Evolutionary conservation across 2,113 vertebrate genomes (phyloP).

Genomic region (Cyprinodon variegatus): DNA sequence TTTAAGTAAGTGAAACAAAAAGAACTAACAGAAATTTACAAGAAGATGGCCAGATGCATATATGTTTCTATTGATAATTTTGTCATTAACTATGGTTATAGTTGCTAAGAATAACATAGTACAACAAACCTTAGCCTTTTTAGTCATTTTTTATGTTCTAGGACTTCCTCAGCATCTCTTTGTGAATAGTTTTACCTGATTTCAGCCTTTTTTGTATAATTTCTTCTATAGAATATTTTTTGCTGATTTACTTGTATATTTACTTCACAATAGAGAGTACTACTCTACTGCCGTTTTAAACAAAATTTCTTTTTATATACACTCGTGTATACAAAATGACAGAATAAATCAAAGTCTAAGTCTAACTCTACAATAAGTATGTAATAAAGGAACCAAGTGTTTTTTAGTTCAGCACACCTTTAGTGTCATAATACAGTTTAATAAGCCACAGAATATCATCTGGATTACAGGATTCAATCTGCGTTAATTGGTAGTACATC

Average conservation of each 20-base stretch:
- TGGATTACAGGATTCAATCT: neutral
- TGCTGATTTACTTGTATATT: neutral
- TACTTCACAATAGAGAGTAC: too few species aligned
- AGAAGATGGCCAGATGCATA: neutral
- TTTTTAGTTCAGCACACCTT: neutral
- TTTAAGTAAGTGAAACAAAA: neutral
- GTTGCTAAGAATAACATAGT: neutral
- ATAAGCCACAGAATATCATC: neutral
- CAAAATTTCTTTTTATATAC: too few species aligned
- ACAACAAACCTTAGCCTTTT: neutral
- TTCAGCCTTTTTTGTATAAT: neutral
- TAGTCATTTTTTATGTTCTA: neutral
- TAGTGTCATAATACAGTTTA: neutral
- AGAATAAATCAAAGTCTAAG: too few species aligned
- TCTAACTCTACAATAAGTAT: too few species aligned
- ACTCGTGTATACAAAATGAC: too few species aligned
- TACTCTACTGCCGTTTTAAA: too few species aligned
- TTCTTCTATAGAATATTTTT: neutral
- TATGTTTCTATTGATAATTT: neutral
- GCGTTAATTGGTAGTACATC: neutral
- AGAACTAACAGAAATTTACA: neutral
- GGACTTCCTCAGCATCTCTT: neutral
- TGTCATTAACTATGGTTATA: neutral
- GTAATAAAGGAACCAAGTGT: too few species aligned
- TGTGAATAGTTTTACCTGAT: neutral